Conservation (phyloP, 1,140 invertebrate species). For the Drosophila grimshawi region DNA sequence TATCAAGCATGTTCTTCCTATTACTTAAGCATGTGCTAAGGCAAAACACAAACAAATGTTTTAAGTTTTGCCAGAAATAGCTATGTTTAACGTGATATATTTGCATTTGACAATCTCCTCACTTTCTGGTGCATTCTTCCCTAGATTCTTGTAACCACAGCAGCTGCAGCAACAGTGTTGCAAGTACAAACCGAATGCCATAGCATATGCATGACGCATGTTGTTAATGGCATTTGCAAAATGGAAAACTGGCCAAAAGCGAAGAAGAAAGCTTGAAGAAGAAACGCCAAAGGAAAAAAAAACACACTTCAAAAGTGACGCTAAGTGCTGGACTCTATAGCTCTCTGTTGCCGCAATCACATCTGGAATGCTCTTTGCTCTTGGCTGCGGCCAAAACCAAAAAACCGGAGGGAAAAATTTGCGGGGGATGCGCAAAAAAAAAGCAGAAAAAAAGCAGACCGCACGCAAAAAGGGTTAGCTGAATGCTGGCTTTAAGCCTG, state of each 20-base stretch:
- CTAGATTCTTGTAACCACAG: conserved; percentile 2
- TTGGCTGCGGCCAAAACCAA: conserved; percentile 38
- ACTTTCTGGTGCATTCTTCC: neutral
- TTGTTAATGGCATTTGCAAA: conserved; percentile 69
- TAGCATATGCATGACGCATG: conserved; percentile 75
- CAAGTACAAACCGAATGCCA: conserved; percentile 34
- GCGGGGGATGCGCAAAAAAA: conserved; percentile 23
- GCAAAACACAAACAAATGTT: too few relatives aligned
- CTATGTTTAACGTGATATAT: neutral
- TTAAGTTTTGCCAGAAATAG: neutral
- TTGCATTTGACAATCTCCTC: neutral
- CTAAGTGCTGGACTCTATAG: conserved; percentile 57
- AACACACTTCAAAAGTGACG: conserved; percentile 62
- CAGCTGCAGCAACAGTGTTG: conserved; percentile 1
- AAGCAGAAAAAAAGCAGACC: neutral
- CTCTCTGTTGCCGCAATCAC: conserved; percentile 35
- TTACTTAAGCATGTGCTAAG: too few relatives aligned
- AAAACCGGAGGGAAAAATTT: neutral
- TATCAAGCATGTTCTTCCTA: too few relatives aligned
- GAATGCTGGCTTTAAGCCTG: conserved; percentile 57
- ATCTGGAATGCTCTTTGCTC: conserved; percentile 72
- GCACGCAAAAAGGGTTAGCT: conserved; percentile 1
- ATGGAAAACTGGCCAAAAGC: conserved; percentile 55
- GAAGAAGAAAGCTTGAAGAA: conserved; percentile 65
- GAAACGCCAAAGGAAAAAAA: neutral